Conservation (phyloP, 2,888 invertebrate species). For the Pollenia griseotomentosa region DNA sequence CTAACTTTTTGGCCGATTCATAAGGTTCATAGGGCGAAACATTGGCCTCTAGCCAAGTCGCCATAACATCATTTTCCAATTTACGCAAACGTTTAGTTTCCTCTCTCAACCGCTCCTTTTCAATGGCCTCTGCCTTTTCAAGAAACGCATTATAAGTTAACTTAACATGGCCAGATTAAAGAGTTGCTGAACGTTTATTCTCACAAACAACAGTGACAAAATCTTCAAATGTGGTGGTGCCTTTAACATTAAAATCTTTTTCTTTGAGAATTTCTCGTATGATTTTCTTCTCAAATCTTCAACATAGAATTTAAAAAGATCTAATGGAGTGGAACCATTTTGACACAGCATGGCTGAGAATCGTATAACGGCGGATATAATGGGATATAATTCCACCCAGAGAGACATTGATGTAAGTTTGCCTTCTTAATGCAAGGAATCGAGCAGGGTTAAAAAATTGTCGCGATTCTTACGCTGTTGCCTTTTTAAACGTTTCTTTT, state of each 20-base stretch:
- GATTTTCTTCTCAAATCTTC: constrained; percentile 98
- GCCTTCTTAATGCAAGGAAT: constrained; percentile 97
- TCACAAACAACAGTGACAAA: constrained; percentile 98
- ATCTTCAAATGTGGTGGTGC: constrained; percentile 96
- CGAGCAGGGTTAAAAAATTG: constrained; percentile 94
- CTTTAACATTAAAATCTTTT: constrained; percentile 90
- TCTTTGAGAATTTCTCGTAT: constrained; percentile 98
- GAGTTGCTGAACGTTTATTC: constrained; percentile 95
- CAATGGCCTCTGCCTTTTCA: constrained; percentile 95
- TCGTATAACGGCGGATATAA: constrained; percentile 96
- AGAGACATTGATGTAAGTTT: constrained; percentile 99
- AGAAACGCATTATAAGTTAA: constrained; percentile 96
- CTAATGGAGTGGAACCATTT: constrained; percentile 97
- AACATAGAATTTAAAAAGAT: constrained; percentile 99
- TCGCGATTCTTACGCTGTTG: constrained; percentile 98
- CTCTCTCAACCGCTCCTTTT: constrained; percentile 97
- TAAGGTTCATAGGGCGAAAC: constrained; percentile 92
- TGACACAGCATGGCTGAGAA: constrained; percentile 98
- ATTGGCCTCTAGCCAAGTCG: constrained; percentile 90
- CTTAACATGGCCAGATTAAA: constrained; percentile 99
- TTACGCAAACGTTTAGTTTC: constrained; percentile 94
- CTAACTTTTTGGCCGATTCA: constrained; percentile 89
- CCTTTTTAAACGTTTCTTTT: constrained; percentile 93
- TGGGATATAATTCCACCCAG: constrained; percentile 98
- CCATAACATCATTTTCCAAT: constrained; percentile 93